phyloP scores from a whole-genome alignment of 2,113 vertebrate genomes.

The Taxidea taxus region DNA sequence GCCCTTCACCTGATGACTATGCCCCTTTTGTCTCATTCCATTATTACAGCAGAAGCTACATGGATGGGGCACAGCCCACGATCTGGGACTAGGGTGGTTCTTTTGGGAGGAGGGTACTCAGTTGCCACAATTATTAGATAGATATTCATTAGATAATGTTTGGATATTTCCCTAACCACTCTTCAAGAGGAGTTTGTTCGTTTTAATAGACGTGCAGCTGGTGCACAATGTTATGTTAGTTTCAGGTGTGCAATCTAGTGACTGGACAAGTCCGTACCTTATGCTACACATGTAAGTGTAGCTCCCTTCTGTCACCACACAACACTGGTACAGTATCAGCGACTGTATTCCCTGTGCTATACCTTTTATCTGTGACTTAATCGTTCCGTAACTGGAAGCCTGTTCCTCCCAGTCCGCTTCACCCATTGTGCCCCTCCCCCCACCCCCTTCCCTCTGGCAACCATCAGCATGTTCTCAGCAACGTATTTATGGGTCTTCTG shows the following conservation, averaged over 20 bases:
- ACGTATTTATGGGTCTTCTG: not conserved
- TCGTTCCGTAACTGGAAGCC: not conserved
- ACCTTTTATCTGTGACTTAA: not conserved
- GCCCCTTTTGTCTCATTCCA: not conserved
- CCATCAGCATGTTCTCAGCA: not conserved
- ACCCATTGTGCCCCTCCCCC: not conserved
- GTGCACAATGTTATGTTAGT: not conserved
- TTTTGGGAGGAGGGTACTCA: not conserved
- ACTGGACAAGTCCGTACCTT: not conserved
- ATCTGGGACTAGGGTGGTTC: not conserved
- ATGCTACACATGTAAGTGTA: not conserved
- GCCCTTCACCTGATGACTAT: not conserved
- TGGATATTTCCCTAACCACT: not conserved
- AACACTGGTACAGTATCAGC: not conserved
- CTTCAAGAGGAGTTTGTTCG: not conserved
- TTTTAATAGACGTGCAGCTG: not conserved
- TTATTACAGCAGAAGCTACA: not conserved
- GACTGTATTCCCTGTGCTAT: not conserved
- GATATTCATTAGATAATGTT: not conserved
- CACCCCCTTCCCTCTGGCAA: not conserved
- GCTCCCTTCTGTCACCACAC: not conserved
- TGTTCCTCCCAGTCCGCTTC: not conserved
- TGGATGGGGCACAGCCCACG: not conserved
- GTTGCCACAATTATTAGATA: conserved; percentile 21
- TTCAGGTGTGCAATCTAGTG: not conserved